Evolutionary conservation across 1,140 invertebrate genomes (phyloP), one percentile per base, ranked within the genome.

Genomic region (Portunus trituberculatus): DNA sequence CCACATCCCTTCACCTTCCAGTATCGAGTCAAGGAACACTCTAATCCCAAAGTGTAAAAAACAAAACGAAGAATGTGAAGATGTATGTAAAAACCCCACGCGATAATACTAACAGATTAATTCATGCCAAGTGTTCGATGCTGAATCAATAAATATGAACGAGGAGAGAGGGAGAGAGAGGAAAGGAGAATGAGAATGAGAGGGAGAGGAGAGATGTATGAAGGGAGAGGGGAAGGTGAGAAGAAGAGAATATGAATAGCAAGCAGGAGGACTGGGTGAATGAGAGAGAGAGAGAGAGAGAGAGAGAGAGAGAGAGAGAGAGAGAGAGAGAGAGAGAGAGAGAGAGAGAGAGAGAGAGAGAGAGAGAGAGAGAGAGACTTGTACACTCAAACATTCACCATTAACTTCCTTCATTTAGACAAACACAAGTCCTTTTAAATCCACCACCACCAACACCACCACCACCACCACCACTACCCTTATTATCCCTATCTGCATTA

Each of bases 331-430:
- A 59, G 52, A 59, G 32, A 86, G 84, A 87, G 84, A 87, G 84
- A 87, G 84, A 87, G 84, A 87, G 84, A 87, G 84, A 87, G 84
- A 87, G 84, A 87, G 84, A 87, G 84, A 87, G 84, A 87, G 84
- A 87, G 84, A 87, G 84, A 87, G 84, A 87, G 84, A 87, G 84
- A 87, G 84, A 87, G 84, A 87, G 84, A 28, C 39, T n/a, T 16
- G 14, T 29, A 32, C n/a, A 87, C 84, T 25, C 29, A 39, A 3
- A 39, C 29, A 87, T 29, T n/a, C 16, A 39, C 20, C 16, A 20
- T 59, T 20, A 59, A 59, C 12, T 12, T 59, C 52, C 3, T 59
- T 59, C 52, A 59, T 4, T 14, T 10, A 14, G 52, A 14, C 52
- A 59, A 59, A 59, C 3, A 2, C 52, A 20, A 12, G 3, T 59